Evolutionary conservation across 2,888 invertebrate species (phyloP).

Genomic region (Nemoura dubitans): DNA sequence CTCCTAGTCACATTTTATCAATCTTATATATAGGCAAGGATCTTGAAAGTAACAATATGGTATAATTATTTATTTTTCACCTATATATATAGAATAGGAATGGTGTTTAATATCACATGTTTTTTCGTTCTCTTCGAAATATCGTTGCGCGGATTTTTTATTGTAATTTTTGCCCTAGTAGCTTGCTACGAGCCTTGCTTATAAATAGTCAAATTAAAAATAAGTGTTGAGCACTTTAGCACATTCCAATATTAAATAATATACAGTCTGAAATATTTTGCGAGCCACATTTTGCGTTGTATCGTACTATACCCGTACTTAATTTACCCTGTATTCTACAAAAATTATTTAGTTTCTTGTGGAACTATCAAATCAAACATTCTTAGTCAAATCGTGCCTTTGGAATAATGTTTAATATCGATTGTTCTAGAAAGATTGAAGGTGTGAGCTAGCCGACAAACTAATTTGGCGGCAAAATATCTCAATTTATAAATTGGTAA

Average conservation of each 20-base stretch:
- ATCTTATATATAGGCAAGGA: background rate
- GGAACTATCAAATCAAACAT: background rate
- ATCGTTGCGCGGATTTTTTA: background rate
- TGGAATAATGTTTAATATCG: background rate
- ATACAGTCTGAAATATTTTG: background rate
- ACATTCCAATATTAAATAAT: background rate
- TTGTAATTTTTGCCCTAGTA: background rate
- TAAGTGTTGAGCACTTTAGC: background rate
- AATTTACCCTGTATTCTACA: too few relatives aligned
- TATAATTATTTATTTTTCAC: background rate
- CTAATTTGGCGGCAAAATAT: background rate
- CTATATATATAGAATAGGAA: background rate
- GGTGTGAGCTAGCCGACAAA: background rate
- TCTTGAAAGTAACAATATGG: background rate
- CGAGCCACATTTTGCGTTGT: background rate
- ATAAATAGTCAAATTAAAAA: background rate
- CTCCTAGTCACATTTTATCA: slow-evolving; percentile 18
- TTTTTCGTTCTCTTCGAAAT: background rate
- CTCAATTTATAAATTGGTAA: background rate
- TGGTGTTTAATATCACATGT: background rate
- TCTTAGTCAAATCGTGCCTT: slow-evolving; percentile 7
- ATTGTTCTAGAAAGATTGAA: background rate
- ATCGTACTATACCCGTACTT: background rate
- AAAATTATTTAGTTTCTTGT: background rate
- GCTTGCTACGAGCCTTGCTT: background rate